Conservation (phyloP, 2,888 invertebrate genomes). For the Agonopterix alstromeriana region DNA sequence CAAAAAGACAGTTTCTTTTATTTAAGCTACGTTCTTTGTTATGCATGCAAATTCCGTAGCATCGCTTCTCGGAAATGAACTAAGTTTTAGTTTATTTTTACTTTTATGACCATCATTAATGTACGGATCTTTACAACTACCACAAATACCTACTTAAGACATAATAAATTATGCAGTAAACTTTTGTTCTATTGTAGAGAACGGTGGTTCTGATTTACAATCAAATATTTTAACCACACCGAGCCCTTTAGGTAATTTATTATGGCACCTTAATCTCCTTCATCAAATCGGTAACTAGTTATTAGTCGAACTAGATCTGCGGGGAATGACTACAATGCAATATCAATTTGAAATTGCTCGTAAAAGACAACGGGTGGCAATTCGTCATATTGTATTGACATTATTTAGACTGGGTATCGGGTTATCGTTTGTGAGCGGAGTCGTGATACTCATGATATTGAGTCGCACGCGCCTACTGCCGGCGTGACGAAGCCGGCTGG, state of each 20-base stretch:
- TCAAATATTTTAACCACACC: conserved; percentile 21
- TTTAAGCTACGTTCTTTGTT: conserved; percentile 5
- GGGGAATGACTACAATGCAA: conserved; percentile 45
- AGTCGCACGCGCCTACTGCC: conserved; percentile 51
- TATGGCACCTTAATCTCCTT: conserved; percentile 26
- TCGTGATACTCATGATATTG: conserved; percentile 57
- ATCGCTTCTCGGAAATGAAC: conserved; percentile 1
- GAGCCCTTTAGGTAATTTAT: conserved; percentile 24
- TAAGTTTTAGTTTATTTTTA: conserved; percentile 5
- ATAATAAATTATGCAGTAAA: conserved; percentile 31
- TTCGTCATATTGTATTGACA: conserved; percentile 44
- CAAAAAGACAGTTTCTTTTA: background rate
- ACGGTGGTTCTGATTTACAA: conserved; percentile 28
- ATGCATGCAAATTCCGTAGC: conserved; percentile 4
- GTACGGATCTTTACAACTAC: conserved; percentile 22
- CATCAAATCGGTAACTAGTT: conserved; percentile 31
- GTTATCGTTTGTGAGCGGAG: conserved; percentile 42
- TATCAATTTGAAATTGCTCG: conserved; percentile 51
- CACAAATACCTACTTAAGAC: conserved; percentile 4
- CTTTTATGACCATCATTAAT: conserved; percentile 21
- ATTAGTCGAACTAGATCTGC: conserved; percentile 26
- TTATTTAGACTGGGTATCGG: conserved; percentile 42
- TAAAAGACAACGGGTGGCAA: conserved; percentile 26
- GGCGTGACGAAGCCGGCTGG: conserved; percentile 68
- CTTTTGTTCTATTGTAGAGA: conserved; percentile 23